Percentiles rank a stretch among this genome's conserved stretches.
Evolutionary conservation across 2,888 invertebrate genomes (phyloP).

Genomic region (Charanyca ferruginea): DNA sequence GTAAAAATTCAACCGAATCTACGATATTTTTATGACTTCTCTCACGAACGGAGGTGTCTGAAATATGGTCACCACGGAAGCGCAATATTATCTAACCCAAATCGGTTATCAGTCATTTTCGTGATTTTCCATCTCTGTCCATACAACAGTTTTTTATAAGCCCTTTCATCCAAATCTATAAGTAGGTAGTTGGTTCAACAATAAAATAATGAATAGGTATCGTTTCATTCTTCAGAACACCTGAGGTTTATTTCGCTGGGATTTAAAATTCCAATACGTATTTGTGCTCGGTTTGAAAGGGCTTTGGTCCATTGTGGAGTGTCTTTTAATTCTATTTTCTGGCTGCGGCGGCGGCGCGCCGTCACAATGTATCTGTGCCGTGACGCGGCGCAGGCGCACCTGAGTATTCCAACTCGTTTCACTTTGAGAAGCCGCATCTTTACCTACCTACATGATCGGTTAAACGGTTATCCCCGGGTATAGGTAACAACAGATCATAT

Average conservation of each 20-base stretch:
- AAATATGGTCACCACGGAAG: neutral
- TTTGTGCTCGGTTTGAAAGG: conserved; percentile 81
- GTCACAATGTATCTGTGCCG: conserved; percentile 79
- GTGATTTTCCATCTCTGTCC: neutral
- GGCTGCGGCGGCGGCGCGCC: conserved; percentile 72
- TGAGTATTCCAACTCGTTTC: conserved; percentile 85
- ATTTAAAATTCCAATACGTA: conserved; percentile 81
- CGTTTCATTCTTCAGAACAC: conserved; percentile 67
- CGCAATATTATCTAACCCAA: neutral
- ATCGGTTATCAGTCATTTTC: neutral
- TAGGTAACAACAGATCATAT: conserved; percentile 6
- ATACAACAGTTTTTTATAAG: conserved; percentile 6
- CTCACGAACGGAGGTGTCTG: too few species aligned
- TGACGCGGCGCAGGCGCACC: conserved; percentile 78
- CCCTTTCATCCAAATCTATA: conserved; percentile 35
- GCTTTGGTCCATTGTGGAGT: conserved; percentile 83
- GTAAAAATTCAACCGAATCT: too few species aligned
- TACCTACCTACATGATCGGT: conserved; percentile 57
- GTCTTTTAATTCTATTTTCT: conserved; percentile 87
- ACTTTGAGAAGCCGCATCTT: conserved; percentile 82
- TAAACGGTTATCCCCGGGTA: conserved; percentile 51
- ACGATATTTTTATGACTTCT: neutral
- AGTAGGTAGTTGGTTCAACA: conserved; percentile 37
- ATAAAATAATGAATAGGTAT: conserved; percentile 59
- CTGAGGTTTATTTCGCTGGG: conserved; percentile 68